phyloP scores from a whole-genome alignment of 2,797 vertebrate genomes.

The Paramormyrops hopkinsi region DNA sequence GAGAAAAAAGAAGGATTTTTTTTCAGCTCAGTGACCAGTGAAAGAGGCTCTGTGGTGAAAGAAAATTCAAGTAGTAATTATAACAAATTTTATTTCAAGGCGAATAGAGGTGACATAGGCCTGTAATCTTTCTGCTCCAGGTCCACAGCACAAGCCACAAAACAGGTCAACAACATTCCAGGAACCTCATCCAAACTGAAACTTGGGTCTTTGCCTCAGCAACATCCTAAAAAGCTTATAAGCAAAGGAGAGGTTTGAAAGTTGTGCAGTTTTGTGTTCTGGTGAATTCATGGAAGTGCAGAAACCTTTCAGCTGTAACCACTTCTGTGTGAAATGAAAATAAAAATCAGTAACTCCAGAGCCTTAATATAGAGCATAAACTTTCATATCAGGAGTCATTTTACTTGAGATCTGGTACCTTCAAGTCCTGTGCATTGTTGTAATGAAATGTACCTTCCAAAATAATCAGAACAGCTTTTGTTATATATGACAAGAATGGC shows the following conservation, averaged over 20 bases:
- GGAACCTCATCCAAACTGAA: background rate
- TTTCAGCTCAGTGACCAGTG: background rate
- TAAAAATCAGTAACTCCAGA: background rate
- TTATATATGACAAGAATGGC: background rate
- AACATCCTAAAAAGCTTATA: background rate
- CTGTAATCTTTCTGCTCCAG: background rate
- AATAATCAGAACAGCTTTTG: background rate
- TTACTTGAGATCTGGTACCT: background rate
- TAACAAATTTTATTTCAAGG: background rate
- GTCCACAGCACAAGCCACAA: constrained; percentile 6
- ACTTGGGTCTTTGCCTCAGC: background rate
- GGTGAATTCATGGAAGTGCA: background rate
- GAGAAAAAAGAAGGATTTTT: background rate
- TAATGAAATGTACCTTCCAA: background rate
- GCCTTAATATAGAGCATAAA: background rate
- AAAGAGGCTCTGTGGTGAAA: constrained; percentile 4
- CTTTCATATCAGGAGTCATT: background rate
- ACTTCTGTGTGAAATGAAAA: background rate
- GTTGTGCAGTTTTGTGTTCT: background rate
- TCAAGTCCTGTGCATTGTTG: background rate
- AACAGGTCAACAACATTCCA: constrained; percentile 12
- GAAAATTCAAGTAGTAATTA: constrained; percentile 15
- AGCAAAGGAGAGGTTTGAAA: background rate
- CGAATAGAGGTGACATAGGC: background rate
- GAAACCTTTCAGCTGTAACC: background rate